Conservation (phyloP, 2,888 invertebrate species). For the Stramonita haemastoma region DNA sequence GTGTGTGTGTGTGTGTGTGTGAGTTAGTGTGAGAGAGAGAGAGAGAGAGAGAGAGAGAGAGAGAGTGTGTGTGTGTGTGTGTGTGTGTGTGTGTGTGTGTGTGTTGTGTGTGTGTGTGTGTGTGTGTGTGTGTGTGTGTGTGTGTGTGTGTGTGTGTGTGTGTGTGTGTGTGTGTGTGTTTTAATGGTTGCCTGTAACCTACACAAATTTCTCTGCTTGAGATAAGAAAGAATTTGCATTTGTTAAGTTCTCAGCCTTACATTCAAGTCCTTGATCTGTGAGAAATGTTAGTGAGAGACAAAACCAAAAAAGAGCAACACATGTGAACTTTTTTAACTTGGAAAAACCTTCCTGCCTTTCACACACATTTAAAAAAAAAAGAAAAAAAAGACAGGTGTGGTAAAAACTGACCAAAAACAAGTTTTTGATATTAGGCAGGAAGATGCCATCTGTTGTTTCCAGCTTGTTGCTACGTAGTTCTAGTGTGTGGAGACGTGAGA, state of each 20-base stretch:
- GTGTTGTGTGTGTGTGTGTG: conserved; percentile 1
- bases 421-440: conserved; percentile 75
- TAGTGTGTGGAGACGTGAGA: conserved; percentile 74
- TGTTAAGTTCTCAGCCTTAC: too few relatives aligned
- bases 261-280: too few relatives aligned
- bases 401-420: conserved; percentile 31
- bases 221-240: too few relatives aligned
- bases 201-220: too few relatives aligned
- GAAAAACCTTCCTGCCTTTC: too few relatives aligned
- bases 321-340: too few relatives aligned
- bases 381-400: too few relatives aligned
- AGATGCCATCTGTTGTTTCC: conserved; percentile 72
- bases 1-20: background rate
- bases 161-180: background rate
- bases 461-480: conserved; percentile 76
- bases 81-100: background rate
- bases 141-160: background rate
- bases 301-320: too few relatives aligned
- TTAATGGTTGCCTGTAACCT: background rate
- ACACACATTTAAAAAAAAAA: too few relatives aligned
- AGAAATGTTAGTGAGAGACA: too few relatives aligned
- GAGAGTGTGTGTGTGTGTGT: background rate
- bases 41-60: too few relatives aligned
- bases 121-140: background rate
- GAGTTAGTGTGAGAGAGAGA: background rate